Evolutionary conservation across 1,140 invertebrate species (phyloP), one percentile per base, ranked within the genome.

Genomic region (Gonioctena quinquepunctata): DNA sequence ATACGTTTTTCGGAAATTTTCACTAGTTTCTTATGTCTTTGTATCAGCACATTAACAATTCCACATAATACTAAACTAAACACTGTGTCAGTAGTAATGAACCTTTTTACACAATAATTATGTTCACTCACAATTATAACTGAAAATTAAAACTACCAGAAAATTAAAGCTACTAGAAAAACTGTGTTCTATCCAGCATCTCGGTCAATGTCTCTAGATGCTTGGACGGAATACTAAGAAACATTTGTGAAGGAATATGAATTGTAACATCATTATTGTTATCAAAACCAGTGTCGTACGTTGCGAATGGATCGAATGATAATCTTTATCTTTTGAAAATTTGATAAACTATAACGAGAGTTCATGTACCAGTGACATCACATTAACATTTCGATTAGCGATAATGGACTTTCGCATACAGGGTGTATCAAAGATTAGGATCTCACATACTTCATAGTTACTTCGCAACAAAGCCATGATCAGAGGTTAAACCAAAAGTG

Each of bases 201-300:
- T 42, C 11, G 33, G 8, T 42, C 11, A 13, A 13, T 42, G 33
- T n/a, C 33, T 42, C 33, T n/a, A 13, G 33, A n/a, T 42, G 33
- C 33, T 3, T 42, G 13, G 33, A 42, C 13, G 16, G 33, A 42
- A 42, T 42, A 42, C 33, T 42, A n/a, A 42, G 33, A n/a, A n/a
- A n/a, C n/a, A n/a, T n/a, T n/a, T n/a, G n/a, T n/a, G n/a, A 42
- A 42, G 33, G 16, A 42, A 42, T 42, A 13, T 3, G 33, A 42
- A 18, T 18, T 54, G 0, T 54, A 54, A 16, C 13, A 16, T 18
- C 13, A 54, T 54, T 54, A 54, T 54, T 54, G n/a, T 54, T 54
- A 54, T 54, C 52, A 16, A 54, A 54, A 23, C 18, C 52, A 54
- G 52, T 18, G 52, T 54, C 52, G 52, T 54, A n/a, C 33, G 33